Conservation (phyloP, 2,113 vertebrate species). For the Varanus salvator region DNA sequence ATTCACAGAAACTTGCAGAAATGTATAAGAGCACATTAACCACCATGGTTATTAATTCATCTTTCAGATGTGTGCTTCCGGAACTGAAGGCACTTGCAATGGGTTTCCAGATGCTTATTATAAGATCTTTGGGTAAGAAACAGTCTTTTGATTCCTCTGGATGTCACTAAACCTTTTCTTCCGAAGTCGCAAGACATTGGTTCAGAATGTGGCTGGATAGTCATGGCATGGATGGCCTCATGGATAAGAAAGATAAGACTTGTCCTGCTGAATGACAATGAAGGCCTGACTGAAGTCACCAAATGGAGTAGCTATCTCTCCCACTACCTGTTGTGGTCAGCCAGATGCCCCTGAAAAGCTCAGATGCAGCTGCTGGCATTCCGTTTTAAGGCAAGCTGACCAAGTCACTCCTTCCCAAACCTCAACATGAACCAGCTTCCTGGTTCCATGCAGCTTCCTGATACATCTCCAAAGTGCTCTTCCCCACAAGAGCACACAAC, state of each 20-base stretch:
- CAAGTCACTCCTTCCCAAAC: no score
- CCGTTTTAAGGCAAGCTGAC: no score
- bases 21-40: neutral
- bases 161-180: no score
- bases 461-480: no score
- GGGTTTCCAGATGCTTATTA: slow-evolving; percentile 80
- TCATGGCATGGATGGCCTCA: neutral
- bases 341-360: neutral
- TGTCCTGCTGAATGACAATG: neutral
- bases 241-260: neutral
- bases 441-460: no score
- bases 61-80: slow-evolving; percentile 84
- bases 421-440: no score
- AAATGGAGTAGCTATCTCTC: neutral
- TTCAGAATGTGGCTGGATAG: neutral
- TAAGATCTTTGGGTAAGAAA: slow-evolving; percentile 84
- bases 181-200: neutral
- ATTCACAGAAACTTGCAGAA: neutral
- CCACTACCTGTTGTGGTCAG: neutral
- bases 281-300: no score
- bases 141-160: neutral
- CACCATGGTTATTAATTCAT: neutral
- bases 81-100: slow-evolving; percentile 91
- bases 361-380: no score
- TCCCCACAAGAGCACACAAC: no score